Evolutionary conservation across 2,113 vertebrate genomes (phyloP), one percentile per base, ranked within the genome.

Genomic region (Plectropomus leopardus): DNA sequence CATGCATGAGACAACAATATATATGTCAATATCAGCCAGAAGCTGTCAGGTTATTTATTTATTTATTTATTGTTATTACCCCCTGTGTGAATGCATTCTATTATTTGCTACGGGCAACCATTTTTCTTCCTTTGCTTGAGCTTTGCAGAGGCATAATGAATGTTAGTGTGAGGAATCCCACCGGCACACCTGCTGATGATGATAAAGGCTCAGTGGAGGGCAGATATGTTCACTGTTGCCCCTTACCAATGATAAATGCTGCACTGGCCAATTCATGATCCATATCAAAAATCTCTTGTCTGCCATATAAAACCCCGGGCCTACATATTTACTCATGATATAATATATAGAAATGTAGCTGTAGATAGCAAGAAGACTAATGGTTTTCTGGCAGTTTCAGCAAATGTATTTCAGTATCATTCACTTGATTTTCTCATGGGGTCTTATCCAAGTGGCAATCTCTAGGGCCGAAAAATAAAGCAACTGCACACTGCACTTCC

Each of bases 71-170:
- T 55, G 61, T 51, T 74, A 60, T 80, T 85, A 72, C 15, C 70
- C 63, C 60, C 63, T 71, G 54, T 77, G 60, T 72, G 61, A 82
- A 78, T 51, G 74, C n/a, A 61, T 89, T 42, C 34, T 21, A 68
- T 83, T 86, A 75, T 89, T 87, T 70, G 67, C 87, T 68, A 5
- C 44, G 3, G 34, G 77, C 69, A 34, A 40, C 61, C 82, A 89
- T 92, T 92, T 87, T 60, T 89, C 88, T 83, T 82, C 55, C 64
- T 87, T 76, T 88, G 80, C 76, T 8, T 14, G 50, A 77, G 82
- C 84, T 72, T 44, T 80, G 60, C 73, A 48, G 76, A 55, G 59
- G 34, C n/a, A 78, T 69, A 89, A 92, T 91, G 73, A 86, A 86
- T 88, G 73, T 81, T 72, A 28, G 69, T 40, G 64, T 24, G 63